These are phyloP conservation scores for Pocillopora verrucosa DNA, from an alignment of 64 coral and sea anemone species.

Conservation along the genomic window DNA sequence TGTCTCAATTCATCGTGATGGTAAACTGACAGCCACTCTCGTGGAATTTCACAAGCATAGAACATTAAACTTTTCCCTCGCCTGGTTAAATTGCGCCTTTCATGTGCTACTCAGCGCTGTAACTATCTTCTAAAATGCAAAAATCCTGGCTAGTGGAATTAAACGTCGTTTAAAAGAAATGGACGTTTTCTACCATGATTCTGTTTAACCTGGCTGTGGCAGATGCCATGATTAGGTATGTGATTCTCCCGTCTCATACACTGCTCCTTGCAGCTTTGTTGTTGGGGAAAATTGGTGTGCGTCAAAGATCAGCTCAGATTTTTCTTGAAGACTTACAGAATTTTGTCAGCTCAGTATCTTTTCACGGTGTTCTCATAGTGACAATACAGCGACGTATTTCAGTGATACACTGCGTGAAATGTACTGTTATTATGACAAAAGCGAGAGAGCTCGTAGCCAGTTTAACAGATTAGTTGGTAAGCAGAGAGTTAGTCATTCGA, in stretches of 20 bases:
- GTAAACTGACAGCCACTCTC: not conserved
- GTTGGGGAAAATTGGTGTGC: not conserved
- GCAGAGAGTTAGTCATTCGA: not conserved
- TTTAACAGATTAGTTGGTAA: not conserved
- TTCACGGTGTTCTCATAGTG: not conserved
- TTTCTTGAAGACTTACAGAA: not conserved
- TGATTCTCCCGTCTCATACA: not conserved
- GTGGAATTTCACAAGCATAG: not conserved
- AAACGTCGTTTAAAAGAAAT: not conserved
- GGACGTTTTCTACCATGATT: not conserved
- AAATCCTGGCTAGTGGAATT: not conserved
- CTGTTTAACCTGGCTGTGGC: not conserved
- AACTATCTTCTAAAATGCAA: not conserved
- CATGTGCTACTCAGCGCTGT: not conserved
- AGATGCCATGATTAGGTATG: not conserved
- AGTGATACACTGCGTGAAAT: constrained; percentile 3
- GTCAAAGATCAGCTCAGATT: not conserved
- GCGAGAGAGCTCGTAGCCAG: not conserved
- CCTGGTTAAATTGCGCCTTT: not conserved
- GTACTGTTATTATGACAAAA: not conserved
- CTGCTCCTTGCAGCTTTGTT: not conserved
- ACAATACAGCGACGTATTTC: constrained; percentile 8
- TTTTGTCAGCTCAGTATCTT: not conserved
- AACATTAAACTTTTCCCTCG: not conserved
- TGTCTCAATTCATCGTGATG: not conserved